Evolutionary conservation across 2,797 vertebrate species (phyloP), one percentile per base, ranked within the genome.

Genomic region (Sebastiscus albofasciatus): DNA sequence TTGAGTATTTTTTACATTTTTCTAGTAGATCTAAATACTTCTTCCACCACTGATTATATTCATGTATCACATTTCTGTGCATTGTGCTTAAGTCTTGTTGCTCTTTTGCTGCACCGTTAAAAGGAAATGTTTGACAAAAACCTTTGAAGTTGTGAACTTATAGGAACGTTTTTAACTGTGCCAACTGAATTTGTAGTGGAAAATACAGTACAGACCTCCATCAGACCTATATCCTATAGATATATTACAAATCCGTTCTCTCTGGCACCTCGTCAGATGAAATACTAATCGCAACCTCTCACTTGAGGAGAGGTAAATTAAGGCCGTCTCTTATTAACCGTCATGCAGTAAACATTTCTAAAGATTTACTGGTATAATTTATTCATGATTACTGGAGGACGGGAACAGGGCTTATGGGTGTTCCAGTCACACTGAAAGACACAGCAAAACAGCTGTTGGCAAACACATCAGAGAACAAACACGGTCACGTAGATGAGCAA

Each of bases 301-400:
- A 13, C 22, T 34, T 29, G n/a, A 59, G 11, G 5, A 69, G 36
- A 74, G 20, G 16, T 78, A 72, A 71, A 80, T 62, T 56, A 27
- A 83, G 67, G 14, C 31, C 8, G 16, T 29, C 6, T 83, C 8
- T 75, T 78, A 54, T 78, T 87, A 71, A 26, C 3, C 33, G 54
- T 42, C 31, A 39, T 68, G 49, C 54, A 16, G 22, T 72, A 65
- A 80, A 77, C 49, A 84, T 1, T 80, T 80, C 16, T 12, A 65
- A 72, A 75, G 61, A 82, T 89, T 70, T 84, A 83, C 39, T 75
- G 22, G 59, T 29, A 87, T 85, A 3, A 78, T 79, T 81, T 86
- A 89, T 75, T 84, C 74, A 88, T 84, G 67, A 70, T 60, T 46
- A 77, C 31, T 79, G 62, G 56, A 78, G 76, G 39, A 34, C 1